Conservation (phyloP, 2,113 vertebrate genomes). For the Hyaena hyaena region DNA sequence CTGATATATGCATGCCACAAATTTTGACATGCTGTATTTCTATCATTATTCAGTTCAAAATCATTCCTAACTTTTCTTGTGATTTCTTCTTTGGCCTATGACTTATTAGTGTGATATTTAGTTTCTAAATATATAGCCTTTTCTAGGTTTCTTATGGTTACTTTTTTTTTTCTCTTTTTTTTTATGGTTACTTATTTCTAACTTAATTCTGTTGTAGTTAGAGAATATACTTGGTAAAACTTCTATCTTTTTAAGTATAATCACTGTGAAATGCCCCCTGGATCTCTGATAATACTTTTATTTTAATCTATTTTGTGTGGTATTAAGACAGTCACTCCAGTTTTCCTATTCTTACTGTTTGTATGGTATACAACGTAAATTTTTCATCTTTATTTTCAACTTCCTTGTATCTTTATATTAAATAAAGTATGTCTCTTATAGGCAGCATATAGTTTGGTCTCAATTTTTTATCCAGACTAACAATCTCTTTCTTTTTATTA, state of each 20-base stretch:
- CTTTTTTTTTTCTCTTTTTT: background rate
- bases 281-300: background rate
- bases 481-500: background rate
- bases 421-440: background rate
- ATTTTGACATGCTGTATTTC: background rate
- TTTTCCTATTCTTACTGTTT: background rate
- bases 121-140: background rate
- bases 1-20: background rate
- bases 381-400: background rate
- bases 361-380: background rate
- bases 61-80: background rate
- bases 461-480: background rate
- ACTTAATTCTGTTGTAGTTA: background rate
- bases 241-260: background rate
- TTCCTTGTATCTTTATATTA: background rate
- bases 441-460: background rate
- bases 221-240: background rate
- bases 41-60: background rate
- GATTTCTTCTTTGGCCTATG: background rate
- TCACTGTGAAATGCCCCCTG: background rate
- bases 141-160: background rate
- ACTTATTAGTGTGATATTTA: background rate
- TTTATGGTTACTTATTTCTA: background rate
- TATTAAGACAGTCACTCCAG: background rate
- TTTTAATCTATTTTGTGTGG: background rate